These are phyloP conservation scores for Aptenodytes forsteri DNA, from an alignment of 2,113 vertebrate genomes.

Conservation along the genomic window DNA sequence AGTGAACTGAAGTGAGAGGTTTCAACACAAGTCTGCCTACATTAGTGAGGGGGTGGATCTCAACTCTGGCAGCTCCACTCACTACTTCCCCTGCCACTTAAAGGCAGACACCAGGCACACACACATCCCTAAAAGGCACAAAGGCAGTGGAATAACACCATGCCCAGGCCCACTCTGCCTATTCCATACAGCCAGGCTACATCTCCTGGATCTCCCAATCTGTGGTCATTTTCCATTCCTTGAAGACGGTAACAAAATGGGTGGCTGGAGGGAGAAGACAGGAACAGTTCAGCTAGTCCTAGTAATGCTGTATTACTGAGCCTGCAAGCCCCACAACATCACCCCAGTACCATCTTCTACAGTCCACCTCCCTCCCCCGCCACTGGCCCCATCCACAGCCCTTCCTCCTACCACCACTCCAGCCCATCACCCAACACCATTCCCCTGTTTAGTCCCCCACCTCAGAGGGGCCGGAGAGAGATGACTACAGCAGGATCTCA, in stretches of 20 bases:
- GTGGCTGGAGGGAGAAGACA: not conserved
- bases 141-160: not conserved
- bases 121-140: not conserved
- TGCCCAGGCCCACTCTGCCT: not conserved
- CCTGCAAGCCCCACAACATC: not conserved
- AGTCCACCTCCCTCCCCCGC: not conserved
- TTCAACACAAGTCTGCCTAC: not conserved
- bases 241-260: not conserved
- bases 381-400: not conserved
- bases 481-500: not conserved
- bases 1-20: not conserved
- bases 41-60: not conserved
- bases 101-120: not conserved
- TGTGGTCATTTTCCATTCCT: not conserved
- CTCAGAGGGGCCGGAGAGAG: not conserved
- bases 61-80: not conserved
- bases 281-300: not conserved
- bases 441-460: no score
- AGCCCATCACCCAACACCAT: not conserved
- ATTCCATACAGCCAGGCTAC: not conserved
- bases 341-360: not conserved
- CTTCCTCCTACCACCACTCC: not conserved
- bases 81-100: not conserved
- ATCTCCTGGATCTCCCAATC: not conserved
- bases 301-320: not conserved